phyloP scores from a whole-genome alignment of 2,888 invertebrate genomes.

The Tetranychus piercei region DNA sequence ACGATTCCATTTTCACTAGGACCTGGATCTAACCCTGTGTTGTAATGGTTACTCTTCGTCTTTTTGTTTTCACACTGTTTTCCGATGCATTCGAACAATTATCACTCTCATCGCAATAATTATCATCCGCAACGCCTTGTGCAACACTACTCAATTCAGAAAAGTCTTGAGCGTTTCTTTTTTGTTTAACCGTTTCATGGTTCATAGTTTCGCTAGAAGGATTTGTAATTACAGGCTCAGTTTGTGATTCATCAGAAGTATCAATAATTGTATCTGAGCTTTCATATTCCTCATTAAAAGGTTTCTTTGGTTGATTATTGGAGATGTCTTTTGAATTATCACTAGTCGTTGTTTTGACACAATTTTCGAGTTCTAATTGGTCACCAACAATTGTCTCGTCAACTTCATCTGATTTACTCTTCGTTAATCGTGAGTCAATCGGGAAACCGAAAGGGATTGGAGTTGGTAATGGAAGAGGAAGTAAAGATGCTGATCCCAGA shows the following conservation, averaged over 20 bases:
- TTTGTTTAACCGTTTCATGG: background rate
- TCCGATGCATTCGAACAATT: background rate
- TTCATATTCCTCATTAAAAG: too few relatives aligned
- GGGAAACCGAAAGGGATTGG: background rate
- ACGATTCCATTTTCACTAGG: too few relatives aligned
- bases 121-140: background rate
- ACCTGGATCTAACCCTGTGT: background rate
- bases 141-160: background rate
- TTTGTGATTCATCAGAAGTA: background rate
- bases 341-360: background rate
- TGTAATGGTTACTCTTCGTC: background rate
- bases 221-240: background rate
- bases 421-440: background rate
- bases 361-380: background rate
- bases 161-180: background rate
- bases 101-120: background rate
- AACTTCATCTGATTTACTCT: background rate
- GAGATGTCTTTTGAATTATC: background rate
- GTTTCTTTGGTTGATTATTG: too few relatives aligned
- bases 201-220: too few relatives aligned
- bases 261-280: too few relatives aligned
- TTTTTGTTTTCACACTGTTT: background rate
- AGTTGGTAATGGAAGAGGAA: background rate
- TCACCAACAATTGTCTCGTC: background rate
- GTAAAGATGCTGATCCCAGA: background rate